Percentiles rank a stretch among this genome's conserved stretches.
phyloP scores from a whole-genome alignment of 2,888 invertebrate genomes.

The Lissonota sp. region DNA sequence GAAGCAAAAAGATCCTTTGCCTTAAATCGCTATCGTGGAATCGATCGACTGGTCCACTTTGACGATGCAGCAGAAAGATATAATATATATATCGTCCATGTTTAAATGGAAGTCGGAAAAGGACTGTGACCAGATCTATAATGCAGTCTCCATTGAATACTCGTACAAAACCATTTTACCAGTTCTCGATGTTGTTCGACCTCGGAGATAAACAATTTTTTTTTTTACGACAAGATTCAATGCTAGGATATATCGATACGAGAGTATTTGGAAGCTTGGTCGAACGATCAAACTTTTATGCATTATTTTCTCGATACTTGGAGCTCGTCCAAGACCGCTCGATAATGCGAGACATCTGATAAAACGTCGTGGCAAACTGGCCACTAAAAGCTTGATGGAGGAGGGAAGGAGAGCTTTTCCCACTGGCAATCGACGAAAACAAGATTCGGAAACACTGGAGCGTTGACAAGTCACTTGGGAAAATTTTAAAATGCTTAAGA shows the following conservation, averaged over 20 bases:
- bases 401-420: too few relatives aligned
- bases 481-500: too few relatives aligned
- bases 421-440: too few relatives aligned
- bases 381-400: too few relatives aligned
- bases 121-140: slow-evolving; percentile 46
- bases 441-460: too few relatives aligned
- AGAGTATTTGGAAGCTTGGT: slow-evolving; percentile 28
- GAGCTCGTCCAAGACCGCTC: too few relatives aligned
- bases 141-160: slow-evolving; percentile 55
- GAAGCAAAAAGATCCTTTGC: slow-evolving; percentile 17
- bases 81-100: not conserved
- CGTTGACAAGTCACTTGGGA: too few relatives aligned
- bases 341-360: too few relatives aligned
- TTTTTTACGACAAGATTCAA: slow-evolving; percentile 33
- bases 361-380: too few relatives aligned
- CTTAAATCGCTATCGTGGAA: slow-evolving; percentile 48
- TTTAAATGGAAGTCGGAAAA: not conserved
- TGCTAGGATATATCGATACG: slow-evolving; percentile 46
- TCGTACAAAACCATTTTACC: slow-evolving; percentile 32
- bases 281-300: slow-evolving; percentile 25
- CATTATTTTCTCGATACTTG: not conserved
- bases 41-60: slow-evolving; percentile 30
- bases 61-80: not conserved
- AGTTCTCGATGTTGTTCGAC: slow-evolving; percentile 28
- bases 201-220: slow-evolving; percentile 7